Conservation (phyloP, 2,888 invertebrate species). For the Cotesia congregata region DNA sequence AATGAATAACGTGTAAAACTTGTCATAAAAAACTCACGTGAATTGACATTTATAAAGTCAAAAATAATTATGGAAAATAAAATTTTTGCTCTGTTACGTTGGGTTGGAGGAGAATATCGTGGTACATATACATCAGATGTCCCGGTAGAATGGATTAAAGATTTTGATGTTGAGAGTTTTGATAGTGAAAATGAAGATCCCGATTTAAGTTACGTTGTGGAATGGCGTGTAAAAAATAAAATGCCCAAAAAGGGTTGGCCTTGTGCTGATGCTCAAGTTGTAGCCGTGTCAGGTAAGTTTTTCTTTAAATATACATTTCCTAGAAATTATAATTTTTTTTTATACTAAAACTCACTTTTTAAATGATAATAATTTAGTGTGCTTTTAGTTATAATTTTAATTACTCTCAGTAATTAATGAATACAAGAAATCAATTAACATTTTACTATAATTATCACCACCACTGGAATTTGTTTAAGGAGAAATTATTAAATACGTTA, state of each 20-base stretch:
- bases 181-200: conserved; percentile 33
- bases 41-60: conserved; percentile 27
- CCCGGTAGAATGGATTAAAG: conserved; percentile 37
- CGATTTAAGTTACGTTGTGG: conserved; percentile 29
- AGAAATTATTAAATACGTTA: too few relatives aligned
- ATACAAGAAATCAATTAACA: too few relatives aligned
- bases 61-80: background rate
- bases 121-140: conserved; percentile 29
- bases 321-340: too few relatives aligned
- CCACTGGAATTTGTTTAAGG: too few relatives aligned
- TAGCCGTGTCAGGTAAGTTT: conserved; percentile 36
- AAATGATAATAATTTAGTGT: too few relatives aligned
- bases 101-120: conserved; percentile 32
- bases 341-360: too few relatives aligned
- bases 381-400: too few relatives aligned
- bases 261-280: conserved; percentile 29
- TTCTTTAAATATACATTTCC: too few relatives aligned
- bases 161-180: conserved; percentile 31
- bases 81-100: conserved; percentile 37
- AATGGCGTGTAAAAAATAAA: conserved; percentile 31
- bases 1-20: background rate
- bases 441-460: too few relatives aligned
- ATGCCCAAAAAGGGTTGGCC: conserved; percentile 35
- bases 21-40: too few relatives aligned
- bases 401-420: too few relatives aligned